Evolutionary conservation across 2,113 vertebrate species (phyloP).

Genomic region (Astatoreochromis straeleni): DNA sequence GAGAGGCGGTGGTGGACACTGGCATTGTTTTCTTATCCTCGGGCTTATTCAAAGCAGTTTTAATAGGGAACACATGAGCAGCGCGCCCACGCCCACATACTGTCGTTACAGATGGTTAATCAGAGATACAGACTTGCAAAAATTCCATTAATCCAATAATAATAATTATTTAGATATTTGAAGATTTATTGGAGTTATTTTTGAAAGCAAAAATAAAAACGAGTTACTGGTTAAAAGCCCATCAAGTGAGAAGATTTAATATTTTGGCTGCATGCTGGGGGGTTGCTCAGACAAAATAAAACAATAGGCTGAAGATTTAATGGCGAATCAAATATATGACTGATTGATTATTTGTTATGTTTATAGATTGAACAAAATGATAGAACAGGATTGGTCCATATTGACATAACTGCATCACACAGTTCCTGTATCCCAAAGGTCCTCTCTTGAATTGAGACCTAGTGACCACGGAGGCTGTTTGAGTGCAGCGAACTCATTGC

Average conservation of each 20-base stretch:
- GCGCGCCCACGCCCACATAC: slow-evolving; percentile 14
- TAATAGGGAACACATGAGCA: slow-evolving; percentile 24
- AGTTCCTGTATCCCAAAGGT: neutral
- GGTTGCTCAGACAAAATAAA: neutral
- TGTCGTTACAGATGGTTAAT: slow-evolving; percentile 17
- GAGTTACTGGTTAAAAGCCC: neutral
- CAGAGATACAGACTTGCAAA: neutral
- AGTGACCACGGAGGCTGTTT: neutral
- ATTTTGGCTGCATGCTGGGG: neutral
- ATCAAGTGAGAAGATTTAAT: neutral
- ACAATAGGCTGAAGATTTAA: neutral
- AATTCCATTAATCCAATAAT: neutral
- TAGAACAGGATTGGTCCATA: neutral
- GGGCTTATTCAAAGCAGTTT: slow-evolving; percentile 23
- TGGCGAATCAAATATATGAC: neutral
- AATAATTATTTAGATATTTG: neutral
- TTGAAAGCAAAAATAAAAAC: neutral
- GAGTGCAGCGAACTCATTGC: neutral
- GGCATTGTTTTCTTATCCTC: slow-evolving; percentile 41
- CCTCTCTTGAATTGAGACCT: neutral
- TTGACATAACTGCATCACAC: neutral
- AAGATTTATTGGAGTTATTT: neutral
- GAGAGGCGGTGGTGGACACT: slow-evolving; percentile 40
- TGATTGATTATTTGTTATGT: neutral
- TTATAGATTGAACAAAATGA: neutral